Evolutionary conservation across 2,888 invertebrate genomes (phyloP).

Genomic region (Ophioninae sp.): DNA sequence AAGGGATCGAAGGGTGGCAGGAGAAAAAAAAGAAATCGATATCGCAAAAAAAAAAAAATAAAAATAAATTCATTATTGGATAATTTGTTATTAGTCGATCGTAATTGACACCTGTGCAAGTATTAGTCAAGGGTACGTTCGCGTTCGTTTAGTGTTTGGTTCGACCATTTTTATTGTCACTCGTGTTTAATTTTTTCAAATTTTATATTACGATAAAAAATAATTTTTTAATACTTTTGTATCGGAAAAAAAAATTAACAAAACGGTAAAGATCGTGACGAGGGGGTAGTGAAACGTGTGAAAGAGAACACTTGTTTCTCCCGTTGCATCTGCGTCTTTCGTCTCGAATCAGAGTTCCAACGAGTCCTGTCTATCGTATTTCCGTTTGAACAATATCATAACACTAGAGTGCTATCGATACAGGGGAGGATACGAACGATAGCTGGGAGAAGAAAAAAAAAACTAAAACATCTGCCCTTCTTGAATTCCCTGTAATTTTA

Average conservation of each 20-base stretch:
- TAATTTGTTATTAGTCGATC: background rate
- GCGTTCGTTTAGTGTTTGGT: too few relatives aligned
- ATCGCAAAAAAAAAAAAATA: background rate
- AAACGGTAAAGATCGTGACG: background rate
- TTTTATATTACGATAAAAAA: too few relatives aligned
- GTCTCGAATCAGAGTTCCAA: constrained; percentile 39
- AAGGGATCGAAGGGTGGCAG: background rate
- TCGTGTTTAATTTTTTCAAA: too few relatives aligned
- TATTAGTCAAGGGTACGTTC: too few relatives aligned
- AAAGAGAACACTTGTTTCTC: constrained; percentile 45
- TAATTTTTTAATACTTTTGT: too few relatives aligned
- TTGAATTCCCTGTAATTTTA: background rate
- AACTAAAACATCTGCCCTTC: background rate
- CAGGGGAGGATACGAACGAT: too few relatives aligned
- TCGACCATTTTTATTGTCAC: too few relatives aligned
- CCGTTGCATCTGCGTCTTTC: constrained; percentile 9
- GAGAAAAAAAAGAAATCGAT: constrained; percentile 3
- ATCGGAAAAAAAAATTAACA: background rate
- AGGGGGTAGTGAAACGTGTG: constrained; percentile 22
- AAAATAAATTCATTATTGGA: background rate
- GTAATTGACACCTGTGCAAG: background rate
- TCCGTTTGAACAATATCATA: constrained; percentile 36
- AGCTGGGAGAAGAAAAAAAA: background rate
- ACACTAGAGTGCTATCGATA: background rate
- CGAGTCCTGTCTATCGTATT: constrained; percentile 49